Evolutionary conservation across 2,797 vertebrate genomes (phyloP), one percentile per base, ranked within the genome.

Genomic region (Pitangus sulphuratus): DNA sequence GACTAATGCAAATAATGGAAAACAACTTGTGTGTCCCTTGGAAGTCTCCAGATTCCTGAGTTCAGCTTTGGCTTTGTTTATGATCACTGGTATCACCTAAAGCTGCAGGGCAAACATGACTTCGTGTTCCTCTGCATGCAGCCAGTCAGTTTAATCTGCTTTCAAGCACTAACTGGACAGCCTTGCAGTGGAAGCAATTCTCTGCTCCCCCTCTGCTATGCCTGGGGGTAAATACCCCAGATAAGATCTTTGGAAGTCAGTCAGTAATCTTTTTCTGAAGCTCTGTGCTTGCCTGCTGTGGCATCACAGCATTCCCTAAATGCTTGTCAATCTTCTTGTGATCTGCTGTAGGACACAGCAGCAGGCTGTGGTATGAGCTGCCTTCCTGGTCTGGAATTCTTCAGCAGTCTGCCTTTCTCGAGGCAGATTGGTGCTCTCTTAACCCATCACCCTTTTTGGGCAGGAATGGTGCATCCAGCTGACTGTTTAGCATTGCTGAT

Each of bases 301-400:
- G 64, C 91, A 87, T 92, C 88, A 15, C 85, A 60, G 70, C 74
- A 31, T 95, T 96, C 90, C 57, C 90, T 37, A 50, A 93, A 93
- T 72, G 74, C 93, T 93, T 91, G 80, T 90, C 88, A 31, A 1
- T 84, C 85, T 74, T 93, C 90, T 84, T 84, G 62, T 65, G 78
- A 89, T 45, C 76, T 74, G 82, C 76, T 75, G 77, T 53, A 53
- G 83, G 77, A 39, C 45, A 6, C 75, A 26, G 61, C 72, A 37
- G 77, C 70, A 69, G 88, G 82, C 95, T 56, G 79, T 56, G 66
- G 12, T 58, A 35, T 0, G 57, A 90, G 70, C 93, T 76, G 58
- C 31, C 4, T 94, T 86, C 87, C 82, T 57, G 47, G 40, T 72
- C 93, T 95, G 85, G 89, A 81, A 88, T 86, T 88, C 93, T 81